These are phyloP conservation scores for Falco biarmicus DNA, from an alignment of 2,797 vertebrate species.

Conservation along the genomic window DNA sequence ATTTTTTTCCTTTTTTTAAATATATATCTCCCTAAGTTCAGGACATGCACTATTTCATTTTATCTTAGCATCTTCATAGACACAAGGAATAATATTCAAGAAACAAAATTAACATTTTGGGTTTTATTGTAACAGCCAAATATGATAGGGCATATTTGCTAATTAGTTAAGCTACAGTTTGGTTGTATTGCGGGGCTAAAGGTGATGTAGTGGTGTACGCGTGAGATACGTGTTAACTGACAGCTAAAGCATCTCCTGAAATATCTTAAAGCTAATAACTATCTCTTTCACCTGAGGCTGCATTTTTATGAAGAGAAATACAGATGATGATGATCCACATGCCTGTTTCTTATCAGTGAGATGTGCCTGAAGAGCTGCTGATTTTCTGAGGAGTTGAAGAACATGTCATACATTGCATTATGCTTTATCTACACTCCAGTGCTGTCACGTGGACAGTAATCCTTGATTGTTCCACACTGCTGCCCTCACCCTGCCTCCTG, in stretches of 20 bases:
- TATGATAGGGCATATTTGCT: not conserved
- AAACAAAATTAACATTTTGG: not conserved
- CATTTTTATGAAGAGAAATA: not conserved
- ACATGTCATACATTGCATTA: not conserved
- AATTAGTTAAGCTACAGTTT: not conserved
- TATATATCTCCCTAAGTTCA: not conserved
- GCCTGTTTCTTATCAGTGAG: not conserved
- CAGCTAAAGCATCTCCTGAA: not conserved
- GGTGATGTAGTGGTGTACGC: not conserved
- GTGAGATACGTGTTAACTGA: not conserved
- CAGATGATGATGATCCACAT: not conserved
- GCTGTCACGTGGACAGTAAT: not conserved
- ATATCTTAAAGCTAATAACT: not conserved
- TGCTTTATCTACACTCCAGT: not conserved
- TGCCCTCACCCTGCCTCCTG: not conserved
- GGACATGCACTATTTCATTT: not conserved
- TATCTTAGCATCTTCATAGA: not conserved
- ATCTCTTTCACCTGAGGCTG: not conserved
- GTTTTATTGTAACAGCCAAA: not conserved
- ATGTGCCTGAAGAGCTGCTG: not conserved
- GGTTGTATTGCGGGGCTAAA: not conserved
- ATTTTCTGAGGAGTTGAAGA: not conserved
- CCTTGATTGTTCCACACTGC: not conserved
- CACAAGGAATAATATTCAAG: not conserved
- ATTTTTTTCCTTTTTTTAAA: not conserved